Base-by-base conservation (phyloP, 2,797 vertebrate species). In the Poeciliopsis turneri region DNA sequence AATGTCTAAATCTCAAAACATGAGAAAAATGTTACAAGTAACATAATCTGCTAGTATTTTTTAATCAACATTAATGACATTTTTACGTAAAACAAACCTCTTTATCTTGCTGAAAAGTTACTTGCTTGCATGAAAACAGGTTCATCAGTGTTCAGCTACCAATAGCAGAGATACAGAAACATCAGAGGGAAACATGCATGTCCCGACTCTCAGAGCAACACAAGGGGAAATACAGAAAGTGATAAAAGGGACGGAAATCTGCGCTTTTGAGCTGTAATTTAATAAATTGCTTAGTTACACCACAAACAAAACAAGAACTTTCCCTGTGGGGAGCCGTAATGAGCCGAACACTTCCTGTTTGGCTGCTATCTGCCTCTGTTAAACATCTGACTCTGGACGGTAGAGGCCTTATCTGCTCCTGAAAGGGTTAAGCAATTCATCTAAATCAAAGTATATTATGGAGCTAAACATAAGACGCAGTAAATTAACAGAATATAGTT, bases 321-420 rank as follows among this genome's bases (percentile, higher is more conserved):
- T 66, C 78, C 85, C 81, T 43, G 55, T 23, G 20, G 78, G 77
- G 72, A 76, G 64, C 46, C 61, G 30, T 84, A 79, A 87, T 70
- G 74, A 90, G 75, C 76, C 73, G 30, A 0, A 1, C 36, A 71
- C 81, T 82, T 92, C 81, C 78, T 84, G 76, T 82, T 73, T 73
- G 53, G 80, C 39, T 69, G 78, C 86, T 83, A 76, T 78, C 84
- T 82, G 82, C 83, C 72, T 77, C 53, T 78, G 73, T 66, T 55
- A 51, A 72, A 72, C 57, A 23, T 61, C 80, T 86, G 61, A 45
- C 53, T 66, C 72, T 53, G 72, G 64, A 41, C 59, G 78, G 86
- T 79, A 39, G 78, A 82, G 78, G 25, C 25, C 9, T 53, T 12
- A 71, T 72, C 69, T 57, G n/a, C 15, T 30, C 75, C 66, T 51